Conservation (phyloP, 92 coral and sea anemone genomes). For the Nematostella vectensis region DNA sequence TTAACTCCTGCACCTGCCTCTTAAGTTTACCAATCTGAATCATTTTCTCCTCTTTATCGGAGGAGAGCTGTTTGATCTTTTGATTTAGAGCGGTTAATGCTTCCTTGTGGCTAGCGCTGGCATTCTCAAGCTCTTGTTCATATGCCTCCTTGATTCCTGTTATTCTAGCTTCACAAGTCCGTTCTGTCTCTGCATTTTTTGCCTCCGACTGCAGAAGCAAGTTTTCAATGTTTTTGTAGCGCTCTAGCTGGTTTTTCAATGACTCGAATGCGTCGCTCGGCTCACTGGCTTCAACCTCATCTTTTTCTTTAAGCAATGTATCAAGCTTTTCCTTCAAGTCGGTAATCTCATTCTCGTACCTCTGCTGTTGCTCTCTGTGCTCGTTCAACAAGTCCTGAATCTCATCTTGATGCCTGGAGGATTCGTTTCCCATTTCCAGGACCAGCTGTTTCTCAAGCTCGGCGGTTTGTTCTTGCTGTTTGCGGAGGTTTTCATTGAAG, state of each 20-base stretch:
- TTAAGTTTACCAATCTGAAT: slow-evolving; percentile 34
- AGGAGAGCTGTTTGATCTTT: slow-evolving; percentile 16
- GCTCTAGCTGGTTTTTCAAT: slow-evolving; percentile 45
- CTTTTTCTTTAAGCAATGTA: slow-evolving; percentile 43
- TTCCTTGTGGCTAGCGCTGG: slow-evolving; percentile 17
- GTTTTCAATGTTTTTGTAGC: slow-evolving; percentile 57
- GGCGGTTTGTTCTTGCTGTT: slow-evolving; percentile 68
- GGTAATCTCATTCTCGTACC: slow-evolving; percentile 14
- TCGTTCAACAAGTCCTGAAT: slow-evolving; percentile 25
- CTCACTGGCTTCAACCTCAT: slow-evolving; percentile 23
- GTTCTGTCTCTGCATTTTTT: slow-evolving; percentile 30
- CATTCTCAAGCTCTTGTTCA: slow-evolving; percentile 36
- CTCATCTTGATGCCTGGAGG: slow-evolving; percentile 56
- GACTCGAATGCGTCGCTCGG: slow-evolving; percentile 57
- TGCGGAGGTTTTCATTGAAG: slow-evolving; percentile 47
- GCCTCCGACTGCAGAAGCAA: slow-evolving; percentile 26
- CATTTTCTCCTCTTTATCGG: slow-evolving; percentile 28
- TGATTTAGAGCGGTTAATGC: slow-evolving; percentile 14
- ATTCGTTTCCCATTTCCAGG: slow-evolving; percentile 70
- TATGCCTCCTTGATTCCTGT: slow-evolving; percentile 16
- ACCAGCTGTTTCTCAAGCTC: slow-evolving; percentile 75
- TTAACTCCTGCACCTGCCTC: slow-evolving; percentile 30
- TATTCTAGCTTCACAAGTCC: slow-evolving; percentile 32
- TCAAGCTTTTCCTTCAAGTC: slow-evolving; percentile 36
- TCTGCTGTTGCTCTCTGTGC: slow-evolving; percentile 33